Evolutionary conservation across 2,888 invertebrate species (phyloP), one percentile per base, ranked within the genome.

Genomic region (Rhingia rostrata): DNA sequence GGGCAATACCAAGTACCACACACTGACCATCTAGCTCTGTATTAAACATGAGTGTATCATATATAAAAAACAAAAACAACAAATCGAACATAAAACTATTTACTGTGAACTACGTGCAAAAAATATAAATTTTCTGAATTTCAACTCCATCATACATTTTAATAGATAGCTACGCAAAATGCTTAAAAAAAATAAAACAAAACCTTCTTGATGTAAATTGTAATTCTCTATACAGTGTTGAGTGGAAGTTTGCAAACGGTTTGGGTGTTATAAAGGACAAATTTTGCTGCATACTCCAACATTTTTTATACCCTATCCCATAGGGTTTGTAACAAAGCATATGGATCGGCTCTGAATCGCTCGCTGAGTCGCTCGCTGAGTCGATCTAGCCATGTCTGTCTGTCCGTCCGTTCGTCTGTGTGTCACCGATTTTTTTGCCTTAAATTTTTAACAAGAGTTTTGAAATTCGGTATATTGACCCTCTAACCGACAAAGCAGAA

Each of bases 41-140:
- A 49, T 9, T 30, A 49, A 56, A 30, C 30, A 39, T 4, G n/a
- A 47, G 37, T 22, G 22, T 22, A 22, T 1, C 22, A 22, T 22
- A 22, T 22, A 7, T 37, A 39, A 33, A 12, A 30, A 7, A 45
- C 12, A 58, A 60, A n/a, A 56, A 43, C 51, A 47, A 56, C 35
- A 45, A 39, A 69, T 30, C 58, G 51, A 66, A 47, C 61, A 77
- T 69, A 77, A 69, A 69, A 63, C 69, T 69, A 77, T 49, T 77
- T 49, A n/a, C 77, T 32, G 54, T 39, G 54, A 60, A 33, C 14
- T 61, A 77, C 69, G 77, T 77, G 77, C 60, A 22, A n/a, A 5
- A 69, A 77, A 69, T 77, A 61, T 10, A 43, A 66, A 63, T 54
- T 58, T 66, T 58, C 41, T 53, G 53, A 53, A 47, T 58, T 66